Percentiles rank a stretch among this genome's conserved stretches.
phyloP scores from a whole-genome alignment of 2,888 invertebrate genomes.

The Heliconius aoede region DNA sequence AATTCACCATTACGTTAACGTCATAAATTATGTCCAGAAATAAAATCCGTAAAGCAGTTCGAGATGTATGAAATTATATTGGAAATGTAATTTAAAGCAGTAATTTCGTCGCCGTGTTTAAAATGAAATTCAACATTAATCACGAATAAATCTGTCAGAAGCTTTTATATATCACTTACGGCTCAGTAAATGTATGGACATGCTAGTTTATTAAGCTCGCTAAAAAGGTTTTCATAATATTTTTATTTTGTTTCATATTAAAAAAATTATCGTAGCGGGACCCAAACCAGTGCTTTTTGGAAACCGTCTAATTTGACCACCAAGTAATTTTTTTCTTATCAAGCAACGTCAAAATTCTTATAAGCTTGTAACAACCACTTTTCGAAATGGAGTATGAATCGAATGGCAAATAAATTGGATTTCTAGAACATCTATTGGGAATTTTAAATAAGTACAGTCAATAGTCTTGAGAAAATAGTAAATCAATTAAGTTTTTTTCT shows the following conservation, averaged over 20 bases:
- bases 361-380: background rate
- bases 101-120: slow-evolving; percentile 52
- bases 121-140: slow-evolving; percentile 58
- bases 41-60: slow-evolving; percentile 34
- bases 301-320: background rate
- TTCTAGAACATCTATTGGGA: too few relatives aligned
- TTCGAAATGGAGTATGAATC: background rate
- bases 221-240: background rate
- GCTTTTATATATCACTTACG: slow-evolving; percentile 55
- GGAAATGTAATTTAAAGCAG: slow-evolving; percentile 43
- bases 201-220: slow-evolving; percentile 34
- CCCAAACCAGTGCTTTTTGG: background rate
- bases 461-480: too few relatives aligned
- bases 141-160: slow-evolving; percentile 55
- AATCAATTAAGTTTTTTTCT: too few relatives aligned
- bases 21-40: slow-evolving; percentile 42
- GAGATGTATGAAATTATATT: slow-evolving; percentile 43
- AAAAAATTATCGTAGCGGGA: background rate
- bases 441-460: too few relatives aligned
- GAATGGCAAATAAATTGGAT: too few relatives aligned
- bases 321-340: too few relatives aligned
- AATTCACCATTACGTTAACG: slow-evolving; percentile 27
- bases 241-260: background rate
- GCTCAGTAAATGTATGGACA: slow-evolving; percentile 54
- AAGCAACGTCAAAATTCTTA: background rate